Evolutionary conservation across 1,140 invertebrate species (phyloP).

Genomic region (Contarinia nasturtii): DNA sequence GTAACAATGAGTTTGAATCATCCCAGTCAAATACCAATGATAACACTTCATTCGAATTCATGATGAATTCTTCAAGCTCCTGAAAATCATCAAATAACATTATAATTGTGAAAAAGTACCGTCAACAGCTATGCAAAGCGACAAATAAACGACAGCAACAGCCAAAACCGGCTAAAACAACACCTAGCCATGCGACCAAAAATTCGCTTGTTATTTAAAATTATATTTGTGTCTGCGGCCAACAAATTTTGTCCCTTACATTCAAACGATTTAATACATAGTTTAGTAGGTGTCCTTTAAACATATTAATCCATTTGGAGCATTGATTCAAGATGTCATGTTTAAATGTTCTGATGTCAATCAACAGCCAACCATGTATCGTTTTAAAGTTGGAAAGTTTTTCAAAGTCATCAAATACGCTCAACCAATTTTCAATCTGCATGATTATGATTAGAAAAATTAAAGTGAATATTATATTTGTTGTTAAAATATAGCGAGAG

Average conservation of each 20-base stretch:
- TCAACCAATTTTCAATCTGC: neutral
- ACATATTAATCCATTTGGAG: neutral
- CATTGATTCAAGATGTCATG: neutral
- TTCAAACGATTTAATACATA: neutral
- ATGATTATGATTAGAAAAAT: neutral
- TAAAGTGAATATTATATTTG: too few species aligned
- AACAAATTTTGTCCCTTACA: neutral
- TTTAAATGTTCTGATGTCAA: neutral
- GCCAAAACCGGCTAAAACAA: too few species aligned
- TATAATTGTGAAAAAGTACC: neutral
- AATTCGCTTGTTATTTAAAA: too few species aligned
- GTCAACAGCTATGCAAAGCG: too few species aligned
- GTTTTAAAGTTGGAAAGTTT: neutral
- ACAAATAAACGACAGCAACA: too few species aligned
- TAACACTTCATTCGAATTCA: conserved; percentile 31
- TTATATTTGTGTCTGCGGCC: too few species aligned
- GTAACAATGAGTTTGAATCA: conserved; percentile 40
- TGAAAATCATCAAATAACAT: conserved; percentile 12
- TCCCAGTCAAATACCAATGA: conserved; percentile 37
- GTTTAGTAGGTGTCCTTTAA: neutral
- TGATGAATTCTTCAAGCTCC: conserved; percentile 37
- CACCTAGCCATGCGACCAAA: too few species aligned
- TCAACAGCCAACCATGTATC: neutral
- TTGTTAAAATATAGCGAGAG: too few species aligned
- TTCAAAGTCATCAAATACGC: neutral